Evolutionary conservation across 1,140 invertebrate genomes (phyloP).

Genomic region (Oppia nitens): DNA sequence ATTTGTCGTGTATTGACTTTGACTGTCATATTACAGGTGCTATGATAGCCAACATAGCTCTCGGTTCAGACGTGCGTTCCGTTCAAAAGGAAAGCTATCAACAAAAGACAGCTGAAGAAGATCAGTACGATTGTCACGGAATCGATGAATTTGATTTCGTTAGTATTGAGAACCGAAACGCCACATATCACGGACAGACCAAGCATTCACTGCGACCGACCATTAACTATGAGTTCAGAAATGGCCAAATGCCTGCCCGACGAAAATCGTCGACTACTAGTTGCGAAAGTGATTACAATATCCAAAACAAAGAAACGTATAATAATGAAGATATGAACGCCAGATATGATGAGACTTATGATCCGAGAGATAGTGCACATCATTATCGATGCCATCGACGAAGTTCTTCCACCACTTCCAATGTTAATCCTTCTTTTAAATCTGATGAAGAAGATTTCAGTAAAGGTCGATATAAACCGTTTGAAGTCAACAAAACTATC

Average conservation of each 20-base stretch:
- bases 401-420: background rate
- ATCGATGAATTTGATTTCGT: constrained; percentile 26
- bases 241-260: constrained; percentile 30
- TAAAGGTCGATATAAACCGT: background rate
- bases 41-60: constrained; percentile 65
- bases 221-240: constrained; percentile 25
- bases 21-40: constrained; percentile 77
- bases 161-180: constrained; percentile 33
- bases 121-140: constrained; percentile 24
- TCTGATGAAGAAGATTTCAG: background rate
- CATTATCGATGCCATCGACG: background rate
- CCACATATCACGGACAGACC: constrained; percentile 75
- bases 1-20: constrained; percentile 39
- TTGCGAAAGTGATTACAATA: constrained; percentile 33
- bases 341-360: background rate
- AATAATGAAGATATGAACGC: background rate
- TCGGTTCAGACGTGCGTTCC: constrained; percentile 73
- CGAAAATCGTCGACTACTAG: constrained; percentile 47
- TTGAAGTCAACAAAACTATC: background rate
- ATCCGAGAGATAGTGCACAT: background rate
- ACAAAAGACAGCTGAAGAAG: constrained; percentile 39
- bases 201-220: constrained; percentile 47
- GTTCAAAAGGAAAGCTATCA: constrained; percentile 55
- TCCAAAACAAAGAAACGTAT: background rate
- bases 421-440: background rate